These are phyloP conservation scores for Cheumatopsyche charites DNA, from an alignment of 1,140 invertebrate species.

Conservation along the genomic window DNA sequence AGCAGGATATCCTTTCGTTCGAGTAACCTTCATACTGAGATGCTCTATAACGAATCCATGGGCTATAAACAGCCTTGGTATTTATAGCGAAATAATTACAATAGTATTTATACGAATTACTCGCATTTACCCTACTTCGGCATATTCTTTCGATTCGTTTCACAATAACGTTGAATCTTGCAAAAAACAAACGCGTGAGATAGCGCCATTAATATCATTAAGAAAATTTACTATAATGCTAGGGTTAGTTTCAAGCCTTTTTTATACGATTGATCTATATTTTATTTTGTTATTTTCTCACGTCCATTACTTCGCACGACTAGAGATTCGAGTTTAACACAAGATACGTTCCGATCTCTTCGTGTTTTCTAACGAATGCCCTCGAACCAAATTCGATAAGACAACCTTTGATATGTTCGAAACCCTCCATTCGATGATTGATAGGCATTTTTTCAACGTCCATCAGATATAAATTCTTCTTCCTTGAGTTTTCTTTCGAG, in stretches of 20 bases:
- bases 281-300: conserved; percentile 4
- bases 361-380: conserved; percentile 14
- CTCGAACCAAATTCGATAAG: conserved; percentile 25
- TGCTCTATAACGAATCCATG: neutral
- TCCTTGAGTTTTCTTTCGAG: neutral
- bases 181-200: no score
- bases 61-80: conserved; percentile 1
- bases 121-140: no score
- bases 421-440: conserved; percentile 17
- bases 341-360: conserved; percentile 3
- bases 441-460: conserved; percentile 22
- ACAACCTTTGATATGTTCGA: conserved; percentile 18
- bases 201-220: no score
- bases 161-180: no score
- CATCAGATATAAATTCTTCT: conserved; percentile 18
- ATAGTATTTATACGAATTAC: neutral
- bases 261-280: no score
- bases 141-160: no score
- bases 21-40: neutral
- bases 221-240: no score
- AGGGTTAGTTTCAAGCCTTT: no score
- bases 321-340: conserved; percentile 1
- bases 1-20: conserved; percentile 9
- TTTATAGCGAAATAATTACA: neutral
- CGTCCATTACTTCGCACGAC: conserved; percentile 3